phyloP scores from a whole-genome alignment of 53 echinoderm and acorn worm species.

The Paracentrotus lividus region DNA sequence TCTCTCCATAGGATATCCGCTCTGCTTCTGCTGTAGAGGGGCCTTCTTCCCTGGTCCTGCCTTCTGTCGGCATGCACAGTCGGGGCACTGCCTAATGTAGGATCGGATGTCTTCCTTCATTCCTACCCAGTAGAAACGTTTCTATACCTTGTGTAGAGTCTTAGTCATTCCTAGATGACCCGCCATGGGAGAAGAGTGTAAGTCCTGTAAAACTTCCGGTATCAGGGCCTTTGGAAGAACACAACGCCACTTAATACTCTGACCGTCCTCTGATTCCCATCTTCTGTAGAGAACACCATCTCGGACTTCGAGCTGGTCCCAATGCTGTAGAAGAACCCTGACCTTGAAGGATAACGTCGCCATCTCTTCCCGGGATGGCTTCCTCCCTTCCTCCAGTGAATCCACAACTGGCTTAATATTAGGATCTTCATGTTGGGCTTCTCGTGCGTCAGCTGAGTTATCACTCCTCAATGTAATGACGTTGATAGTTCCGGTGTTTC shows the following conservation, averaged over 20 bases:
- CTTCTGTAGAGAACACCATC: slow-evolving; percentile 60
- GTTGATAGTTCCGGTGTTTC: too few relatives aligned
- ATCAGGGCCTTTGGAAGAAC: slow-evolving; percentile 62
- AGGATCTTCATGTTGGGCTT: too few relatives aligned
- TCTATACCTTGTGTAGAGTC: slow-evolving; percentile 67
- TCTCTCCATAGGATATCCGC: slow-evolving; percentile 54
- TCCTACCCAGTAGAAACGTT: slow-evolving; percentile 72
- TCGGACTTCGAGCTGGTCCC: slow-evolving; percentile 70
- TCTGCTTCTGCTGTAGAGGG: slow-evolving; percentile 55
- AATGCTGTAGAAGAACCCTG: slow-evolving; percentile 72
- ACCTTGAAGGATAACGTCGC: slow-evolving; percentile 4
- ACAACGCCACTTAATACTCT: slow-evolving; percentile 47
- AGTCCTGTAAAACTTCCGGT: slow-evolving; percentile 51
- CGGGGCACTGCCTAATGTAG: slow-evolving; percentile 58
- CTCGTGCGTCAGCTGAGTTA: too few relatives aligned
- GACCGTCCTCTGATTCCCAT: slow-evolving; percentile 79
- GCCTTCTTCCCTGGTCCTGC: slow-evolving; percentile 40
- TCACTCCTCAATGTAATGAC: too few relatives aligned
- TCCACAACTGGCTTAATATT: too few relatives aligned
- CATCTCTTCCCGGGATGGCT: slow-evolving; percentile 60
- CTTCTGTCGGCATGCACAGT: slow-evolving; percentile 42
- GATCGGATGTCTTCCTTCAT: slow-evolving; percentile 72
- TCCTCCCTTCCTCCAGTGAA: neutral
- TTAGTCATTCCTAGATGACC: slow-evolving; percentile 78
- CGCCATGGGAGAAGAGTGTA: slow-evolving; percentile 70